Conservation (phyloP, 2,888 invertebrate genomes). For the Copidosoma aretas region DNA sequence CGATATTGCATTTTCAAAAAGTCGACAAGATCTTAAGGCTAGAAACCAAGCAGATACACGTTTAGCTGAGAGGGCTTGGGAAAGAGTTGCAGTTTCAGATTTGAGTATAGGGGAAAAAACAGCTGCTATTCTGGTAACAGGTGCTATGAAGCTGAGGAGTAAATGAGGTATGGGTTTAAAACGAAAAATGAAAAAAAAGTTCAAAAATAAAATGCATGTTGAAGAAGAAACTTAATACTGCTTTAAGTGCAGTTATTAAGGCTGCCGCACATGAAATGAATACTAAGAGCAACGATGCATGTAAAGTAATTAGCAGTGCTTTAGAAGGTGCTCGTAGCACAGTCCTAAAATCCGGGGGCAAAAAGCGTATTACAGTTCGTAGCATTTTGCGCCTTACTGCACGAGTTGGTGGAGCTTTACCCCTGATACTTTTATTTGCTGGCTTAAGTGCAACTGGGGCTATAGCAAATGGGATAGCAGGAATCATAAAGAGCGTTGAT, state of each 20-base stretch:
- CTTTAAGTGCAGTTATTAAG: neutral
- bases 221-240: conserved; percentile 2
- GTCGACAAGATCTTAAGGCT: conserved; percentile 34
- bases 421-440: neutral
- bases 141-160: conserved; percentile 52
- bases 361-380: neutral
- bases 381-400: neutral
- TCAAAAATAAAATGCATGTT: conserved; percentile 24
- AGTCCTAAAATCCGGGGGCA: neutral
- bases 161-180: conserved; percentile 48
- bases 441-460: too few relatives aligned
- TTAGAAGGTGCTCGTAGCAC: neutral
- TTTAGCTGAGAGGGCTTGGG: conserved; percentile 52
- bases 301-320: neutral
- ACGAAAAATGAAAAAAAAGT: conserved; percentile 37
- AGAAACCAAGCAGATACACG: conserved; percentile 55
- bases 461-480: too few relatives aligned
- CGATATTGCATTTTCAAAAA: conserved; percentile 43
- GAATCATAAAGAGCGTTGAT: too few relatives aligned
- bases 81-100: conserved; percentile 48
- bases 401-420: neutral
- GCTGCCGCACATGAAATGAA: neutral
- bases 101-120: conserved; percentile 50
- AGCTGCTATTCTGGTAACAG: conserved; percentile 50
- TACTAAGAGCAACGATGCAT: neutral